Base-by-base conservation (phyloP, 1,140 invertebrate genomes). In the Anoplophora glabripennis region DNA sequence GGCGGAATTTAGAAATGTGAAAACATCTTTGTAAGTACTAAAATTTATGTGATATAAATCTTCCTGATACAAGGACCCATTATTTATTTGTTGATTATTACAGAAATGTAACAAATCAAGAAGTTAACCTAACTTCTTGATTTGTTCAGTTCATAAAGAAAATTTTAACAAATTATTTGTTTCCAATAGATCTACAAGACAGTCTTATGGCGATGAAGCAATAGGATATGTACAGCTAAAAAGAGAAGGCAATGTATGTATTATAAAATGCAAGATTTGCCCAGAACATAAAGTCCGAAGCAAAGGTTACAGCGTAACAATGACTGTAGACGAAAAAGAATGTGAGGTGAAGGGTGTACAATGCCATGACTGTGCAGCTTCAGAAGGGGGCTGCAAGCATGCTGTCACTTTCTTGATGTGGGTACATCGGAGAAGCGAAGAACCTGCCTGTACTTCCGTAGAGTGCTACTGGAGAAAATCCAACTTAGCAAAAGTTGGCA, bases 381-480 rank as follows among this genome's bases (percentile, higher is more conserved):
- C 65, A 41, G 33, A 14, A 63, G 52, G 67, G 15, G 57, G 49
- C 12, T 48, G 59, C 46, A 68, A 72, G 55, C 68, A 74, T 68
- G 61, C 58, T 11, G 12, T 74, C 15, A 68, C 67, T 42, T 65
- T 73, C 17, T 21, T 71, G 4, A 70, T 67, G 57, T 73, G 72
- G 68, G 9, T 59, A 1, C 64, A 73, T 59, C 57, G 65, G 1
- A 49, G 70, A 28, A 67, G 58, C 56, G 71, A 73, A 62, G 63
- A 72, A 12, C 62, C 68, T 12, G 47, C 64, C 15, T 57, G 51
- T 14, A 74, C 68, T 10, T 63, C 59, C 45, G 47, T 61, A 1
- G 61, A 46, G 11, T 72, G 68, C 28, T 74, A 74, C 42, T 73
- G 71, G 70, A 72, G 69, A 61, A 74, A 73, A 44, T 68, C 66